phyloP scores from a whole-genome alignment of 2,888 invertebrate species.

The Drosophila lacicola region DNA sequence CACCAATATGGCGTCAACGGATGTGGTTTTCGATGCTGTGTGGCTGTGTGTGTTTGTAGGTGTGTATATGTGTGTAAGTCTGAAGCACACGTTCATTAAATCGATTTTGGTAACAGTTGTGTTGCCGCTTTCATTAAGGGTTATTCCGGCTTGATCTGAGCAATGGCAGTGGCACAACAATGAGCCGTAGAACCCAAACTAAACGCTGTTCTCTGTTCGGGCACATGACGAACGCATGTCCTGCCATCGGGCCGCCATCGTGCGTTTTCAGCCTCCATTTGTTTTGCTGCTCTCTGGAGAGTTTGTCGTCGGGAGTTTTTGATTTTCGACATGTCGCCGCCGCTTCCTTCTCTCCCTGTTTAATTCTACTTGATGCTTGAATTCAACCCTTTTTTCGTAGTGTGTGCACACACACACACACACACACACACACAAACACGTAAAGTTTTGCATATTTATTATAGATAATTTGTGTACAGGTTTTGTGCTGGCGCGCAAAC shows the following conservation, averaged over 20 bases:
- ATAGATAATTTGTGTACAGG: conserved; percentile 82
- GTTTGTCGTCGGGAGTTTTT: conserved; percentile 70
- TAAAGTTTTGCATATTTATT: conserved; percentile 80
- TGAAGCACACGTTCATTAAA: conserved; percentile 67
- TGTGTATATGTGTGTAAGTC: conserved; percentile 22
- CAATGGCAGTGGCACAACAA: conserved; percentile 55
- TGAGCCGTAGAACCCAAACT: conserved; percentile 46
- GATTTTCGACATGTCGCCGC: conserved; percentile 78
- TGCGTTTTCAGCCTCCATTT: conserved; percentile 67
- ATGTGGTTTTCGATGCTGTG: conserved; percentile 53
- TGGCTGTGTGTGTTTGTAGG: conserved; percentile 17
- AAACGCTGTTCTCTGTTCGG: conserved; percentile 35
- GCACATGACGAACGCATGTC: conserved; percentile 40
- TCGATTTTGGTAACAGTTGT: conserved; percentile 79
- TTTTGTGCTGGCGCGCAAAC: conserved; percentile 80
- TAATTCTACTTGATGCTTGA: conserved; percentile 39
- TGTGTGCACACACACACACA: conserved; percentile 17
- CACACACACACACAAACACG: conserved; percentile 15
- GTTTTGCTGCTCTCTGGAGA: conserved; percentile 71
- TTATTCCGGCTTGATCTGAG: conserved; percentile 77
- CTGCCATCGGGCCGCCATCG: conserved; percentile 44
- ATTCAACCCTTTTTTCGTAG: conserved; percentile 60
- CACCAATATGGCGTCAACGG: conserved; percentile 73
- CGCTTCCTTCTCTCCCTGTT: conserved; percentile 21
- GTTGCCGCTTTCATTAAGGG: conserved; percentile 78